A percentile compares a stretch with the other conserved stretches of the same genome.
These are phyloP conservation scores for Metacarcinus magister DNA, from an alignment of 2,888 invertebrate species.

Conservation along the genomic window DNA sequence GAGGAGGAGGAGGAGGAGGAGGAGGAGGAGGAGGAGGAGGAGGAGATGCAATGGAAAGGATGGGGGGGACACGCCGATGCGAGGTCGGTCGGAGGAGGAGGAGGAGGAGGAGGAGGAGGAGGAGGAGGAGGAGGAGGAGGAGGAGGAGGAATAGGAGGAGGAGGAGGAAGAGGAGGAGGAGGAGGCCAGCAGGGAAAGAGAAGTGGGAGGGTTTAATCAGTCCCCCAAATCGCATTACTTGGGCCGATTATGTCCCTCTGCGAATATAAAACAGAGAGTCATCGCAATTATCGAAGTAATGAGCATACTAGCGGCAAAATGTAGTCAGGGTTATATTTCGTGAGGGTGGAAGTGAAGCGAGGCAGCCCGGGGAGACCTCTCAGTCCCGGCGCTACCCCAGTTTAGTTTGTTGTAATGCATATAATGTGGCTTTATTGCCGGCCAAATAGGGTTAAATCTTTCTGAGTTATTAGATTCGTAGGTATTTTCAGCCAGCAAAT, in stretches of 20 bases:
- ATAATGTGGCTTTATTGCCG: slow-evolving; percentile 73
- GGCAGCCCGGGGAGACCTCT: background rate
- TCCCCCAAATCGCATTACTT: slow-evolving; percentile 78
- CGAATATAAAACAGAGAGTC: slow-evolving; percentile 80
- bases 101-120: background rate
- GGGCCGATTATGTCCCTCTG: slow-evolving; percentile 78
- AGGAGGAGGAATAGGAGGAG: background rate
- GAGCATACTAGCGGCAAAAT: slow-evolving; percentile 78
- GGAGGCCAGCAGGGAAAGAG: slow-evolving; percentile 63
- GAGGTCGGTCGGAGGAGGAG: background rate
- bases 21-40: slow-evolving; percentile 45
- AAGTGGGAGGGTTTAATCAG: slow-evolving; percentile 76
- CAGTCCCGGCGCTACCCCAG: background rate
- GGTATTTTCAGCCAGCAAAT: slow-evolving; percentile 57
- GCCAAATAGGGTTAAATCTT: slow-evolving; percentile 77
- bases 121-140: background rate
- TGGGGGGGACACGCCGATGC: background rate
- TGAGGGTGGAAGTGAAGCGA: slow-evolving; percentile 19
- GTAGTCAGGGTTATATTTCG: slow-evolving; percentile 76
- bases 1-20: background rate
- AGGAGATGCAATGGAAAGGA: background rate
- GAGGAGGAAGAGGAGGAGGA: background rate
- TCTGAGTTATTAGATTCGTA: slow-evolving; percentile 75
- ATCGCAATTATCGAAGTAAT: slow-evolving; percentile 79
- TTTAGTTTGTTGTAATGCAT: slow-evolving; percentile 72